Evolutionary conservation across 37 sponge, comb jelly and placozoan species (phyloP).

Genomic region (Haliclona indistincta): DNA sequence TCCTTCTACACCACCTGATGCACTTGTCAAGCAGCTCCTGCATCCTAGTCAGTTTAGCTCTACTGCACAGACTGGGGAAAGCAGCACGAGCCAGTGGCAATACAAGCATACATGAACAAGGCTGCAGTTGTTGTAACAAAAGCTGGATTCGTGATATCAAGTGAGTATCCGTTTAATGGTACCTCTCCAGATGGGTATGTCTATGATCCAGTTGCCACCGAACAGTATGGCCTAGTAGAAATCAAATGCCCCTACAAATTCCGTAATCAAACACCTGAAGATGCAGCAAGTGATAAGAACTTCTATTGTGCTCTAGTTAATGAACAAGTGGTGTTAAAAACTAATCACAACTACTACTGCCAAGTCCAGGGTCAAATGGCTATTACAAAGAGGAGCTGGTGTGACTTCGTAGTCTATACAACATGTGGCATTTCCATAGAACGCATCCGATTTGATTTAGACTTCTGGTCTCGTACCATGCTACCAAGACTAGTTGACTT

Average conservation of each 20-base stretch:
- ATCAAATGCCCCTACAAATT: constrained; percentile 56
- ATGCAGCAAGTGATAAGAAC: constrained; percentile 28
- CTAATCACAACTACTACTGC: constrained; percentile 52
- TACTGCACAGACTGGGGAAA: too few species aligned
- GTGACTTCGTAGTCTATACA: constrained; percentile 50
- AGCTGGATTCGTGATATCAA: constrained; percentile 23
- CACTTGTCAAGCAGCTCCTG: too few species aligned
- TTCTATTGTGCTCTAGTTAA: constrained; percentile 30
- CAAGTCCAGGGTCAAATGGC: constrained; percentile 56
- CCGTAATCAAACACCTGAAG: constrained; percentile 24
- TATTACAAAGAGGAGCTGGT: constrained; percentile 24
- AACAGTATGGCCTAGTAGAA: constrained; percentile 27
- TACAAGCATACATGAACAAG: constrained; percentile 23
- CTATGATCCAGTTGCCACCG: not conserved
- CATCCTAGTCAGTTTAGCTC: too few species aligned
- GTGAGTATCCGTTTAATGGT: constrained; percentile 22
- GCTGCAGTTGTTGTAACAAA: not conserved
- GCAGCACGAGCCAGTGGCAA: constrained; percentile 24
- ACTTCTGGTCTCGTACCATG: too few species aligned
- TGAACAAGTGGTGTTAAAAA: constrained; percentile 3
- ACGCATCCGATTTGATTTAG: too few species aligned
- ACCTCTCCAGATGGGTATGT: constrained; percentile 34
- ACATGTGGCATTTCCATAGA: constrained; percentile 37
- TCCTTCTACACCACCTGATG: too few species aligned
- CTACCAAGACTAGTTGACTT: too few species aligned